phyloP scores from a whole-genome alignment of 2,888 invertebrate species.

The Embidobia sp. region DNA sequence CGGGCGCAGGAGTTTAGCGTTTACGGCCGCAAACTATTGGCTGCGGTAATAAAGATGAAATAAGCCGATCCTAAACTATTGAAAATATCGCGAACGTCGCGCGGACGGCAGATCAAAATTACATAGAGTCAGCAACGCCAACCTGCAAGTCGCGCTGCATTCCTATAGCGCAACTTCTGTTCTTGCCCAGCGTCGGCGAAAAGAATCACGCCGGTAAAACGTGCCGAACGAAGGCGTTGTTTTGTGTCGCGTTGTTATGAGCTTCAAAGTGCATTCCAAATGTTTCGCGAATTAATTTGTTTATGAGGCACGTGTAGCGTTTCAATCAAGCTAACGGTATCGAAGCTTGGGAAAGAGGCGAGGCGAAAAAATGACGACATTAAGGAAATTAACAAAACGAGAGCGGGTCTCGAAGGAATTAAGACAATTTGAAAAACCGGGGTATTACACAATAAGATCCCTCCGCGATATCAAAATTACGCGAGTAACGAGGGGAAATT shows the following conservation, averaged over 20 bases:
- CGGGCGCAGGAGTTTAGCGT: no score
- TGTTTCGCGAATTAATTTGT: constrained; percentile 55
- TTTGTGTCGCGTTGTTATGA: constrained; percentile 34
- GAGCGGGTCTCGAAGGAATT: background rate
- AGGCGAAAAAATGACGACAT: constrained; percentile 17
- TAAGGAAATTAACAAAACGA: constrained; percentile 25
- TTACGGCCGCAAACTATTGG: no score
- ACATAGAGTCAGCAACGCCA: constrained; percentile 74
- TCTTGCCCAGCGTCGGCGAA: constrained; percentile 54
- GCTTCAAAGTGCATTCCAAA: constrained; percentile 36
- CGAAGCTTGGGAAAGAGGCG: constrained; percentile 9
- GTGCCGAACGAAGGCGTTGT: constrained; percentile 54
- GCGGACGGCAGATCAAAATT: constrained; percentile 64
- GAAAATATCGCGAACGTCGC: constrained; percentile 24
- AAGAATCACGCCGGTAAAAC: constrained; percentile 68
- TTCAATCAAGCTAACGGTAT: constrained; percentile 26
- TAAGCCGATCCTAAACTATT: constrained; percentile 19
- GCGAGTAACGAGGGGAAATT: background rate
- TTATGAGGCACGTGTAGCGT: constrained; percentile 38
- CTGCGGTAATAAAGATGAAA: constrained; percentile 1
- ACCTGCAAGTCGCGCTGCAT: constrained; percentile 72
- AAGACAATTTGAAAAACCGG: constrained; percentile 4
- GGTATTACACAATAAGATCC: constrained; percentile 12
- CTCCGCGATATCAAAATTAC: background rate
- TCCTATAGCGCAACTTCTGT: constrained; percentile 68